A percentile compares a stretch with the other conserved stretches of the same genome.
phyloP scores from a whole-genome alignment of 2,113 vertebrate genomes.

The Sprattus sprattus region DNA sequence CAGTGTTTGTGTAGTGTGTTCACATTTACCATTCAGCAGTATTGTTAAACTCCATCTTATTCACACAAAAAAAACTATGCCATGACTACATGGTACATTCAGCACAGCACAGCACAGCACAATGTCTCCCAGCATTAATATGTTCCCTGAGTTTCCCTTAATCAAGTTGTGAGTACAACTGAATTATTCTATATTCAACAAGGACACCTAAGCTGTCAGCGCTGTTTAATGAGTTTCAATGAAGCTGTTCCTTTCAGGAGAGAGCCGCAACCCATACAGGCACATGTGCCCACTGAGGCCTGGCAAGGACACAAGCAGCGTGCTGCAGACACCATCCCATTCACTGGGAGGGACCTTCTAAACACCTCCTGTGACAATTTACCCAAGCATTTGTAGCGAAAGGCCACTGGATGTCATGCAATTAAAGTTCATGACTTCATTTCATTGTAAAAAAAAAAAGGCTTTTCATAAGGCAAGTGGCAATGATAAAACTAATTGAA shows the following conservation, averaged over 20 bases:
- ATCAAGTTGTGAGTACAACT: slow-evolving; percentile 75
- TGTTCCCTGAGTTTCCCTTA: slow-evolving; percentile 66
- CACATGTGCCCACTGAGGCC: not conserved
- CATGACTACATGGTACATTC: slow-evolving; percentile 23
- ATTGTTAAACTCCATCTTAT: not conserved
- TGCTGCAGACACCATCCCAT: not conserved
- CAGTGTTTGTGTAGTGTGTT: not conserved
- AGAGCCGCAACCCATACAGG: slow-evolving; percentile 62
- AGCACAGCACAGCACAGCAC: slow-evolving; percentile 48
- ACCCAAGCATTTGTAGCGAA: not conserved
- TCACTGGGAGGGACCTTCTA: not conserved
- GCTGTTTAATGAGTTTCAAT: slow-evolving; percentile 79
- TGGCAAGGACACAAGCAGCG: slow-evolving; percentile 47
- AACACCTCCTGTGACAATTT: not conserved
- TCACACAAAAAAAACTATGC: slow-evolving; percentile 19
- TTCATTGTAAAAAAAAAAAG: not conserved
- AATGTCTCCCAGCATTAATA: slow-evolving; percentile 57
- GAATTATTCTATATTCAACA: slow-evolving; percentile 77
- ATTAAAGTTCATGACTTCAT: not conserved
- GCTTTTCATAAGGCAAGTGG: not conserved
- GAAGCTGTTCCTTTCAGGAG: slow-evolving; percentile 74
- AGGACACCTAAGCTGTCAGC: slow-evolving; percentile 76
- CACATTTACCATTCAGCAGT: not conserved
- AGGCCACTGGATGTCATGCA: not conserved
- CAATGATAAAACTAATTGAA: not conserved